These are phyloP conservation scores for Smithornis capensis DNA, from an alignment of 2,113 vertebrate genomes.

Conservation along the genomic window DNA sequence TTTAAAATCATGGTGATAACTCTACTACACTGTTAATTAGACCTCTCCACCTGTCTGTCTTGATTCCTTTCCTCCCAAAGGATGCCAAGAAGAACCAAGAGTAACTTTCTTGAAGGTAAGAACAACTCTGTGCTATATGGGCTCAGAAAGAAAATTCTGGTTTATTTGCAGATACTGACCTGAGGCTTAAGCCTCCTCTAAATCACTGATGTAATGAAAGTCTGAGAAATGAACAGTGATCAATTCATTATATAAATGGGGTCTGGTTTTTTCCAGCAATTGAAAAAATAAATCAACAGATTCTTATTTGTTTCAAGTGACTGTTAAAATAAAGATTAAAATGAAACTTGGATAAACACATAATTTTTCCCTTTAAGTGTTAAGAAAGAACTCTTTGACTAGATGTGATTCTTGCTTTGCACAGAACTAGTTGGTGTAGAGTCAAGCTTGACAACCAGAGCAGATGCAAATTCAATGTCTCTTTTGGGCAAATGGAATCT, in stretches of 20 bases:
- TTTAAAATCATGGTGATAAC: background rate
- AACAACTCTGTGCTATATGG: background rate
- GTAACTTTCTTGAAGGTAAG: background rate
- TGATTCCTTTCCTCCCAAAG: background rate
- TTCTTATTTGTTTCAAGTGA: background rate
- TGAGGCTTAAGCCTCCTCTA: background rate
- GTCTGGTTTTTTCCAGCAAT: background rate
- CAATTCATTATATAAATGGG: background rate
- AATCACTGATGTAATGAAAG: background rate
- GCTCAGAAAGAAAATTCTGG: background rate
- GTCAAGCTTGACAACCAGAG: background rate
- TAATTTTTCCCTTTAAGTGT: background rate
- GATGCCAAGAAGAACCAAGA: background rate
- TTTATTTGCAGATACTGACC: background rate
- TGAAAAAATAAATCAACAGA: background rate
- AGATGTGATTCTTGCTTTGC: background rate
- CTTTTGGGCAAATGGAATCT: background rate
- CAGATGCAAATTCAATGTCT: background rate
- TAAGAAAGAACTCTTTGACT: background rate
- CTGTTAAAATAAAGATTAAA: background rate
- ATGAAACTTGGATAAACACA: background rate
- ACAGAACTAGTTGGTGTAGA: background rate
- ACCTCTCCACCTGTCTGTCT: background rate
- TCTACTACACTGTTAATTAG: background rate
- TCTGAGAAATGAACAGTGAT: background rate